Conservation (phyloP, 2,797 vertebrate species). For the Myripristis jacobus region DNA sequence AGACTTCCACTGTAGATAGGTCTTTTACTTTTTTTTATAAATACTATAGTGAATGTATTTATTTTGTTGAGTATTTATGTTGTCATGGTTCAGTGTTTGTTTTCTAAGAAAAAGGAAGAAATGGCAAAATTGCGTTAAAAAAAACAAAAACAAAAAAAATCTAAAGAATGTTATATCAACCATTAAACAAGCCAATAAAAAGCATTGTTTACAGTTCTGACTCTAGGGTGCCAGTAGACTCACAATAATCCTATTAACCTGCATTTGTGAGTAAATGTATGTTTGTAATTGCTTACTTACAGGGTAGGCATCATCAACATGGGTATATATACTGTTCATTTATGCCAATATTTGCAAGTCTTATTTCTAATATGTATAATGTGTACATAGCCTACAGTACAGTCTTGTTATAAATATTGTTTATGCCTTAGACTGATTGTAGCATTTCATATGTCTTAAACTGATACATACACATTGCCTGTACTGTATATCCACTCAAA, state of each 20-base stretch:
- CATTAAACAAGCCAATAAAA: slow-evolving; percentile 88
- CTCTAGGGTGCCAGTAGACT: slow-evolving; percentile 84
- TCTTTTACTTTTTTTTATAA: slow-evolving; percentile 84
- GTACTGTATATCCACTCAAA: slow-evolving; percentile 90
- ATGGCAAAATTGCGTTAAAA: slow-evolving; percentile 85
- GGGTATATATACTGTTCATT: slow-evolving; percentile 92
- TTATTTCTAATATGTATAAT: slow-evolving; percentile 92
- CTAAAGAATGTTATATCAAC: slow-evolving; percentile 89
- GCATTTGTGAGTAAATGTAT: slow-evolving; percentile 88
- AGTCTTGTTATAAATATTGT: slow-evolving; percentile 86
- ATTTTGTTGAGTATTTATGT: slow-evolving; percentile 97
- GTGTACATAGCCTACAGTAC: slow-evolving; percentile 84
- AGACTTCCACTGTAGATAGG: slow-evolving; percentile 88
- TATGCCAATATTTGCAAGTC: slow-evolving; percentile 89
- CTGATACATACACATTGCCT: slow-evolving; percentile 85
- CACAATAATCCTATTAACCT: slow-evolving; percentile 85
- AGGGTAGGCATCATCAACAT: slow-evolving; percentile 84
- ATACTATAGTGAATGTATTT: slow-evolving; percentile 96
- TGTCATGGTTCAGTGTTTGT: slow-evolving; percentile 89
- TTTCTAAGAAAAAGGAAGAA: slow-evolving; percentile 93
- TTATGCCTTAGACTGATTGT: slow-evolving; percentile 89
- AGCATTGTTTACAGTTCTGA: slow-evolving; percentile 91
- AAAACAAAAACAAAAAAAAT: slow-evolving; percentile 78
- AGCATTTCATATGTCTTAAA: slow-evolving; percentile 88
- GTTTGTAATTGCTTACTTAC: slow-evolving; percentile 86